A percentile compares a stretch with the other conserved stretches of the same genome.
Conservation (phyloP, 2,888 invertebrate genomes). For the Neoaliturus tenellus region DNA sequence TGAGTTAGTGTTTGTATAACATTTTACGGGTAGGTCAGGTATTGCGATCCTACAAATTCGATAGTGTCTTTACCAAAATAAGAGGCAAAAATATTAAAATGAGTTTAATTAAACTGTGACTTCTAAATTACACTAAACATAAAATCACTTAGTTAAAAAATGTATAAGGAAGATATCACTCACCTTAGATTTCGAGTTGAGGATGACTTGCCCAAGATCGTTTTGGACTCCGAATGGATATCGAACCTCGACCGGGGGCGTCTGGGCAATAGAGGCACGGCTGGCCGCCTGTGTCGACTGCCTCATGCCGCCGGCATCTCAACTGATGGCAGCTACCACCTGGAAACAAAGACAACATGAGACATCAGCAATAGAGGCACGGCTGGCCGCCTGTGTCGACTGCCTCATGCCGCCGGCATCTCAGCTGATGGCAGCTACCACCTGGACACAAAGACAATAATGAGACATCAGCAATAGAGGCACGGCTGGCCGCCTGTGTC, state of each 20-base stretch:
- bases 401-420: slow-evolving; percentile 69
- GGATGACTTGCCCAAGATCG: slow-evolving; percentile 71
- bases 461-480: slow-evolving; percentile 56
- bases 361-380: slow-evolving; percentile 60
- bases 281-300: slow-evolving; percentile 65
- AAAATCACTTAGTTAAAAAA: no score
- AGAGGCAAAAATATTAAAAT: no score
- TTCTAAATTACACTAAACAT: no score
- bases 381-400: slow-evolving; percentile 65
- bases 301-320: slow-evolving; percentile 69
- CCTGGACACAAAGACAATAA: slow-evolving; percentile 56
- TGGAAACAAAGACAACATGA: slow-evolving; percentile 39
- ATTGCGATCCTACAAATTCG: no score
- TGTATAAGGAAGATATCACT: background rate
- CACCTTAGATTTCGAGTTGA: slow-evolving; percentile 64
- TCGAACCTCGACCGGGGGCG: slow-evolving; percentile 68
- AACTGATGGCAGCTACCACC: slow-evolving; percentile 65
- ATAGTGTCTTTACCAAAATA: no score
- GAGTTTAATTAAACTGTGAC: no score
- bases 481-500: slow-evolving; percentile 64
- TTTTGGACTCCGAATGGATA: slow-evolving; percentile 72
- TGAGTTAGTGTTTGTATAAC: no score
- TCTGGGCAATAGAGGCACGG: slow-evolving; percentile 61
- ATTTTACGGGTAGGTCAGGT: no score
- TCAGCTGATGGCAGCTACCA: slow-evolving; percentile 64